Percentiles rank a stretch among this genome's conserved stretches.
Conservation (phyloP, 2,113 vertebrate species). For the Aegotheles bennettii region DNA sequence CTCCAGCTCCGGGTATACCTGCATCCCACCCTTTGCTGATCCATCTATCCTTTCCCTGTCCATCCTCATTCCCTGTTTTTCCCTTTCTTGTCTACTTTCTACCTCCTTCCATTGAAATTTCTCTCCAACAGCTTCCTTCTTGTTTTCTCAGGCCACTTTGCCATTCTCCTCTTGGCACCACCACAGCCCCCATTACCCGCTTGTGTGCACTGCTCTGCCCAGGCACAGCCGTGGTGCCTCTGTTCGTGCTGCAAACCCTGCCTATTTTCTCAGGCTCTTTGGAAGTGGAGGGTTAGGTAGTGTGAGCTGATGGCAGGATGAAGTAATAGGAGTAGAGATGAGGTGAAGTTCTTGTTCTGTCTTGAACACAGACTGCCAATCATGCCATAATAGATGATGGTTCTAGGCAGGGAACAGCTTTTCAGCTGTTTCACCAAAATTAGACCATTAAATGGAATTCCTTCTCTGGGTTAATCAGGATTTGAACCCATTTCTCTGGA, state of each 20-base stretch:
- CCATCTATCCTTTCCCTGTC: neutral
- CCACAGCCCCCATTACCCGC: neutral
- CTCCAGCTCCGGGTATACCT: neutral
- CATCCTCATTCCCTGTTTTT: neutral
- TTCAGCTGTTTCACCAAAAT: slow-evolving; percentile 46
- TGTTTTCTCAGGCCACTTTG: neutral
- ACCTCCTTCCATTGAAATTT: neutral
- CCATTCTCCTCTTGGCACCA: neutral
- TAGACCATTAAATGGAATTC: slow-evolving; percentile 50
- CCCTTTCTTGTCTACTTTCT: neutral
- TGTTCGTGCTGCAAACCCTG: neutral
- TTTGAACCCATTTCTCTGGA: slow-evolving; percentile 31
- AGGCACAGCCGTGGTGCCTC: neutral
- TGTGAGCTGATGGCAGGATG: slow-evolving; percentile 7
- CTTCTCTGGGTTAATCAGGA: slow-evolving; percentile 45
- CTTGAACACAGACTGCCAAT: slow-evolving; percentile 52
- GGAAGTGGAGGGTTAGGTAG: slow-evolving; percentile 3
- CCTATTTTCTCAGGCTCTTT: slow-evolving; percentile 47
- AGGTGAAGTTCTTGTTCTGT: slow-evolving; percentile 57
- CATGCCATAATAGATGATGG: slow-evolving; percentile 18
- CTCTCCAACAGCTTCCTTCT: neutral
- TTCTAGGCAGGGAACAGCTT: slow-evolving; percentile 45
- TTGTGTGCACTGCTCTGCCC: neutral
- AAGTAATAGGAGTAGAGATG: slow-evolving; percentile 50
- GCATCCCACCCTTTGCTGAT: neutral